phyloP scores from a whole-genome alignment of 2,797 vertebrate species.

The Sebastes taczanowskii region DNA sequence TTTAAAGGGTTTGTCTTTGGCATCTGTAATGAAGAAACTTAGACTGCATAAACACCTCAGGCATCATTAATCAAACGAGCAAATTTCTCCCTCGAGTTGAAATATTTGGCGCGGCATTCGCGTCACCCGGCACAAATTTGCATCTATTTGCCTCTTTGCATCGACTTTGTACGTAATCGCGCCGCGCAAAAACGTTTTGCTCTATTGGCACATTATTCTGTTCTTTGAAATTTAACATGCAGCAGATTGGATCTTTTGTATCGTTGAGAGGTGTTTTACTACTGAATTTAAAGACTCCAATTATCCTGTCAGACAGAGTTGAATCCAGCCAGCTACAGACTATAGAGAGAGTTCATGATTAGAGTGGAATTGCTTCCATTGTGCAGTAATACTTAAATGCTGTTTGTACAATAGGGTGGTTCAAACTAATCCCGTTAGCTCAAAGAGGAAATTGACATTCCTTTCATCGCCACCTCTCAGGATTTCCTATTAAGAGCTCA shows the following conservation, averaged over 20 bases:
- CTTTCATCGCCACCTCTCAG: background rate
- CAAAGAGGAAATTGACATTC: constrained; percentile 2
- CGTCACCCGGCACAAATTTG: too few species aligned
- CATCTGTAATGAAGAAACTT: too few species aligned
- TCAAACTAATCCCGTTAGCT: constrained; percentile 7
- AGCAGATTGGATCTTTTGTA: background rate
- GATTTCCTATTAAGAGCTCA: background rate
- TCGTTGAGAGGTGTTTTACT: background rate
- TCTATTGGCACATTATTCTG: background rate
- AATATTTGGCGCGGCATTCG: too few species aligned
- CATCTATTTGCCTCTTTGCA: too few species aligned
- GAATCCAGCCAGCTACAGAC: background rate
- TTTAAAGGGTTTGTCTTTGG: too few species aligned
- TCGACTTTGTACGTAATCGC: too few species aligned
- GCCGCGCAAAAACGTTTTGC: too few species aligned
- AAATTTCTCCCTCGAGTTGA: too few species aligned
- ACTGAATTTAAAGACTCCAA: background rate
- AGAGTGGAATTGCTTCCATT: background rate
- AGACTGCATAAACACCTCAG: too few species aligned
- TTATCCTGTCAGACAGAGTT: background rate
- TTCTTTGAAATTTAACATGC: background rate
- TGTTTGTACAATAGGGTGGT: background rate
- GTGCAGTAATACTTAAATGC: too few species aligned
- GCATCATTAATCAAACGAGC: too few species aligned
- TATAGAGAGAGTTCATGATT: background rate